Conservation (phyloP, 2,888 invertebrate species). For the Gymnoscelis rufifasciata region DNA sequence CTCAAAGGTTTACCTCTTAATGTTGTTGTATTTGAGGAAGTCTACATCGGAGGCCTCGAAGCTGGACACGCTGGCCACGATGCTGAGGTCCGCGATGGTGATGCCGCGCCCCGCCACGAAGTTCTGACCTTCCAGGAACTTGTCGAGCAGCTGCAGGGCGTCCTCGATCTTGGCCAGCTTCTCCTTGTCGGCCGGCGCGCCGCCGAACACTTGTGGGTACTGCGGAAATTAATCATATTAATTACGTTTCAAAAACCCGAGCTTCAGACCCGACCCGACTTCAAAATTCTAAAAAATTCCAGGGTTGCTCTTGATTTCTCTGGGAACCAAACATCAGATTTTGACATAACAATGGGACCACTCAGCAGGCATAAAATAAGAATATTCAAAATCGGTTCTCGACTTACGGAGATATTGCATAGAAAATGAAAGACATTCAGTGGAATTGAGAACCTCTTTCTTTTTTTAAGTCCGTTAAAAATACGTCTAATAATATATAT, state of each 20-base stretch:
- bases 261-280: background rate
- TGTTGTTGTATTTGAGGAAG: slow-evolving; percentile 83
- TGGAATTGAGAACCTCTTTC: too few species aligned
- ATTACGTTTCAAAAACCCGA: background rate
- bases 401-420: too few species aligned
- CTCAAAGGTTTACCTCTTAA: slow-evolving; percentile 63
- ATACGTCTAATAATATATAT: too few species aligned
- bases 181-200: slow-evolving; percentile 81
- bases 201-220: slow-evolving; percentile 82
- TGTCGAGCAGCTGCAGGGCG: slow-evolving; percentile 83
- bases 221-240: slow-evolving; percentile 32
- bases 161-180: slow-evolving; percentile 84
- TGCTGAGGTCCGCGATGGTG: slow-evolving; percentile 87
- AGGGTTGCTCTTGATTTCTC: too few species aligned
- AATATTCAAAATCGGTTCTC: too few species aligned
- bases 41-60: slow-evolving; percentile 84
- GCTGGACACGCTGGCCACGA: slow-evolving; percentile 84
- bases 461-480: too few species aligned
- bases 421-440: too few species aligned
- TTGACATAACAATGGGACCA: too few species aligned
- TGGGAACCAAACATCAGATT: too few species aligned
- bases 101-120: slow-evolving; percentile 85
- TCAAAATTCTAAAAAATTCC: background rate
- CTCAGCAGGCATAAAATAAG: too few species aligned
- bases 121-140: slow-evolving; percentile 83